Base-by-base conservation (phyloP, 2,113 vertebrate species). In the Ceratotherium simum region DNA sequence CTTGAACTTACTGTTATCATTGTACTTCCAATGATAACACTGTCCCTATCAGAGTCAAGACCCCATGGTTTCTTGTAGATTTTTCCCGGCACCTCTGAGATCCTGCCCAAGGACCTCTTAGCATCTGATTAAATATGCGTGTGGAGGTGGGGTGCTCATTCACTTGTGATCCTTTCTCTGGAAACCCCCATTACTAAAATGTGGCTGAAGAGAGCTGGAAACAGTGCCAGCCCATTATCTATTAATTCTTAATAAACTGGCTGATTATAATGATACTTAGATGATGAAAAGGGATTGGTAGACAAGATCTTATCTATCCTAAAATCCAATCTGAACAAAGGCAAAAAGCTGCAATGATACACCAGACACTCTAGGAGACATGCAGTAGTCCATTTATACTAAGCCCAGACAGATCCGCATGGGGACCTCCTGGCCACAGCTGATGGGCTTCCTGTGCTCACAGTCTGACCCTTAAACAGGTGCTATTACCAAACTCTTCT, bases 241-340 rank as follows among this genome's bases (percentile, higher is more conserved):
- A 99, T 99, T 98, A 98, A 99, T 98, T 98, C 98, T 99, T 99
- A 98, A 99, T 98, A 98, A 97, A 97, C 97, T 96, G n/a, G 81
- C 65, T 51, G 96, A 98, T 98, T 98, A 96, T 97, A 97, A 98
- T 87, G 89, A 98, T 98, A 98, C 87, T 98, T n/a, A 0, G 94
- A 98, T 93, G 97, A 98, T 97, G 96, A 98, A 98, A 98, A 98
- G 95, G 97, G 98, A 97, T 97, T 94, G 83, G 96, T 54, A 99
- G 98, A 98, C 97, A 98, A 97, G 97, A 98, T 98, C 97, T 98
- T 98, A 96, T 98, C 98, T 96, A 79, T 87, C 80, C 88, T 92
- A 96, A 98, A 93, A 99, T 98, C 96, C 97, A 98, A 98, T 90
- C 98, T 95, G 92, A 82, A 97, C 51, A 65, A 46, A 91, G 97